Conservation (phyloP, 2,888 invertebrate genomes). For the Cataglyphis cursor region DNA sequence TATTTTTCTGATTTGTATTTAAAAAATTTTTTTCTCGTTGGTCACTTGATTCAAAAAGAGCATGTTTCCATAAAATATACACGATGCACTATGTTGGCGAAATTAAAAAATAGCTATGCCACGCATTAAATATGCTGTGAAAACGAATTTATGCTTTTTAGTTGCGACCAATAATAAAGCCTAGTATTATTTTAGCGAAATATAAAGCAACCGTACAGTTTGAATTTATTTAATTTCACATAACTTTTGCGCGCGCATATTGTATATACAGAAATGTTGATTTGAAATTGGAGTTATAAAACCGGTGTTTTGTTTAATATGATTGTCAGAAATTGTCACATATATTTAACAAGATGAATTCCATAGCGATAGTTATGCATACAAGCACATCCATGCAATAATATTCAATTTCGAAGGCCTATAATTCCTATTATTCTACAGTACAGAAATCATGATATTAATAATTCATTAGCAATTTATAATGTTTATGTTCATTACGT, state of each 20-base stretch:
- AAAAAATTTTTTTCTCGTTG: not conserved
- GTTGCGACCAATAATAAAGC: not conserved
- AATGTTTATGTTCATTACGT: constrained; percentile 17
- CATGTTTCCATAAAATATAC: constrained; percentile 19
- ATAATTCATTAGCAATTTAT: constrained; percentile 18
- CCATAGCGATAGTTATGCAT: constrained; percentile 14
- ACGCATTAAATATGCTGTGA: constrained; percentile 9
- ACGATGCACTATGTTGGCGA: not conserved
- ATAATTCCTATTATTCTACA: constrained; percentile 31
- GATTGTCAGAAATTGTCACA: not conserved
- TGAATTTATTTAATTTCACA: constrained; percentile 1
- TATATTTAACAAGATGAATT: constrained; percentile 31
- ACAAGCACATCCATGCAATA: not conserved
- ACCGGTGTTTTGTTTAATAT: constrained; percentile 18
- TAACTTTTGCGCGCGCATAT: not conserved
- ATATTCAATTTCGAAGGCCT: constrained; percentile 36
- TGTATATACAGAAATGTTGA: not conserved
- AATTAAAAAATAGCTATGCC: constrained; percentile 13
- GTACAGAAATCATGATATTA: constrained; percentile 40
- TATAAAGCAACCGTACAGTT: not conserved
- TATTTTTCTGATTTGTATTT: not conserved
- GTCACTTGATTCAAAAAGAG: not conserved
- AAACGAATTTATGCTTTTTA: not conserved
- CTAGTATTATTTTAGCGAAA: not conserved
- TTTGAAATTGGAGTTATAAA: not conserved